Base-by-base conservation (phyloP, 2,113 vertebrate genomes). In the Excalfactoria chinensis region DNA sequence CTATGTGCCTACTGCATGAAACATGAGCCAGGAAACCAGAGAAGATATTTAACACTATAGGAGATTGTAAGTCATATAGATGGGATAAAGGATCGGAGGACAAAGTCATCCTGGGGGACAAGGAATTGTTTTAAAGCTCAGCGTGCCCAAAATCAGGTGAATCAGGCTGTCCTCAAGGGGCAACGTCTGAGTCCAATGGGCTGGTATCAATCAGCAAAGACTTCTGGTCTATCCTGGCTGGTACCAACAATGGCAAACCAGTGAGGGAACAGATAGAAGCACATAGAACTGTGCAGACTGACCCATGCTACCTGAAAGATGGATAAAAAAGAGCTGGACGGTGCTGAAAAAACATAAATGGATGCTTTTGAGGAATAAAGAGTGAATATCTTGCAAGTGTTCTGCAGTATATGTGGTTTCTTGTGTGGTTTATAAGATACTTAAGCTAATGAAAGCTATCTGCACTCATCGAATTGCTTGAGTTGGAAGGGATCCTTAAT, bases 31-130 rank as follows among this genome's bases (percentile, higher is more conserved):
- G 59, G 26, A 68, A 75, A 62, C 3, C 20, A 1, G 58, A 83
- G 46, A 34, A 46, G 48, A 59, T 23, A 84, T 18, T 35, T 10
- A 16, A 72, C 67, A 53, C 35, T 22, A 48, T 20, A 22, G 28
- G 49, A 59, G 28, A 13, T 16, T 3, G 2, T 2, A 23, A 16
- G 3, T 19, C 6, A 32, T 17, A 11, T 0, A 0, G 43, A 28
- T 5, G 8, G 44, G 91, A 19, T 63, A 85, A 53, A 48, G 43
- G 64, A 69, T 30, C 18, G 14, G 56, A 64, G 28, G 32, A 0
- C 4, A 19, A 37, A 79, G 63, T 49, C 2, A 40, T 41, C 70
- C 14, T 56, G 20, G 21, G 55, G 16, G 9, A 56, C 28, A 55
- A 56, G 40, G 16, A 34, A 37, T 16, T n/a, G 15, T 58, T 40